Evolutionary conservation across 2,888 invertebrate genomes (phyloP).

Genomic region (Meandrusa payeni): DNA sequence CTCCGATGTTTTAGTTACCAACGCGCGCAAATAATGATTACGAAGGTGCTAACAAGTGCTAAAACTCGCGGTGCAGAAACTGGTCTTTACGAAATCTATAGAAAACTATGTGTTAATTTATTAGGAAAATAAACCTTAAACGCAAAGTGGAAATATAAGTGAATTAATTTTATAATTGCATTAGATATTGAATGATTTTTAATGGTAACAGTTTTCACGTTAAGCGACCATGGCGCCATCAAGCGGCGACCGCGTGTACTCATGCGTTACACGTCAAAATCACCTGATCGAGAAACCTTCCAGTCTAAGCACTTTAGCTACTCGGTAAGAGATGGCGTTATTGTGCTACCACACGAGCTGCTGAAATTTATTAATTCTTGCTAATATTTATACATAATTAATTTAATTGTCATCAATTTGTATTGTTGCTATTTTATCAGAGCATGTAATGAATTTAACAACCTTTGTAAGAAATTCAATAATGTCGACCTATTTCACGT

Average conservation of each 20-base stretch:
- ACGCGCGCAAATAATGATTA: conserved; percentile 21
- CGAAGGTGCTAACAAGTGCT: conserved; percentile 23
- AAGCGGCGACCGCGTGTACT: conserved; percentile 79
- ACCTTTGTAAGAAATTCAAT: too few relatives aligned
- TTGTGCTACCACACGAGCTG: too few relatives aligned
- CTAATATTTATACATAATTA: too few relatives aligned
- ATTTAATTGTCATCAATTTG: conserved; percentile 26
- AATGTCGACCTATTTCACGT: too few relatives aligned
- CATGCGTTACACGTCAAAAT: conserved; percentile 59
- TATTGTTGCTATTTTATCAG: too few relatives aligned
- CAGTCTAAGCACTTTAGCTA: conserved; percentile 54
- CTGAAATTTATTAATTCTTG: too few relatives aligned
- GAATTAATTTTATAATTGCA: conserved; percentile 32
- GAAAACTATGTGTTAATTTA: conserved; percentile 11
- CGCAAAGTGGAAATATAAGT: conserved; percentile 25
- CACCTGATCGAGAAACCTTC: conserved; percentile 40
- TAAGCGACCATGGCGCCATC: conserved; percentile 81
- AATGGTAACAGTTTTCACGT: conserved; percentile 86
- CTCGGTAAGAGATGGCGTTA: conserved; percentile 77
- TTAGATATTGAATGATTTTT: conserved; percentile 61
- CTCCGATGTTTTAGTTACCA: conserved; percentile 17
- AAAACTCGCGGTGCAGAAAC: conserved; percentile 21
- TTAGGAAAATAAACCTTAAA: conserved; percentile 3
- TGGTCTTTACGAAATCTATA: conserved; percentile 16
- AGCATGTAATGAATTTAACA: too few relatives aligned